Conservation (phyloP, 2,797 vertebrate genomes). For the Momotus momota region DNA sequence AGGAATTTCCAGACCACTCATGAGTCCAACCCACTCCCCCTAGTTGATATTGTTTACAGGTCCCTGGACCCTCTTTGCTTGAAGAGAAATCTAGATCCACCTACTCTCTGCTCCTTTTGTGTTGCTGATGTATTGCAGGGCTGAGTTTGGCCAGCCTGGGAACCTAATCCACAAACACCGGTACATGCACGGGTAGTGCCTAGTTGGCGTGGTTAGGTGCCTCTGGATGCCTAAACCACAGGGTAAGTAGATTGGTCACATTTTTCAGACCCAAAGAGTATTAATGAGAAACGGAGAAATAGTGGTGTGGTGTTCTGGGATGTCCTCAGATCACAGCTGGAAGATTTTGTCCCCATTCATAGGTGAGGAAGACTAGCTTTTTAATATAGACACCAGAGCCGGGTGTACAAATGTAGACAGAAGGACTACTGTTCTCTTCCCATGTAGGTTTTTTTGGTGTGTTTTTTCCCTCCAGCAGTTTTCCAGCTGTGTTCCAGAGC, state of each 20-base stretch:
- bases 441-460: background rate
- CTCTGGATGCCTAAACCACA: background rate
- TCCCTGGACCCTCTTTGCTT: background rate
- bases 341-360: background rate
- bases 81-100: background rate
- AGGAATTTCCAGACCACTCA: slow-evolving; percentile 13
- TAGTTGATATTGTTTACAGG: background rate
- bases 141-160: background rate
- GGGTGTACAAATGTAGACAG: background rate
- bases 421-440: background rate
- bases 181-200: accelerated
- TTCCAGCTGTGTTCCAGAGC: background rate
- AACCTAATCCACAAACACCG: background rate
- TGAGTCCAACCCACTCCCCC: background rate
- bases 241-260: background rate
- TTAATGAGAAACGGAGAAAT: background rate
- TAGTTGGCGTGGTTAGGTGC: background rate
- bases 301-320: background rate
- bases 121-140: background rate
- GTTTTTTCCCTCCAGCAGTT: background rate
- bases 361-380: background rate
- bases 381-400: background rate
- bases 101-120: slow-evolving; percentile 3
- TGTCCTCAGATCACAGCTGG: background rate
- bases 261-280: background rate